phyloP scores from a whole-genome alignment of 2,797 vertebrate species.

The Halcyon chelicuti region DNA sequence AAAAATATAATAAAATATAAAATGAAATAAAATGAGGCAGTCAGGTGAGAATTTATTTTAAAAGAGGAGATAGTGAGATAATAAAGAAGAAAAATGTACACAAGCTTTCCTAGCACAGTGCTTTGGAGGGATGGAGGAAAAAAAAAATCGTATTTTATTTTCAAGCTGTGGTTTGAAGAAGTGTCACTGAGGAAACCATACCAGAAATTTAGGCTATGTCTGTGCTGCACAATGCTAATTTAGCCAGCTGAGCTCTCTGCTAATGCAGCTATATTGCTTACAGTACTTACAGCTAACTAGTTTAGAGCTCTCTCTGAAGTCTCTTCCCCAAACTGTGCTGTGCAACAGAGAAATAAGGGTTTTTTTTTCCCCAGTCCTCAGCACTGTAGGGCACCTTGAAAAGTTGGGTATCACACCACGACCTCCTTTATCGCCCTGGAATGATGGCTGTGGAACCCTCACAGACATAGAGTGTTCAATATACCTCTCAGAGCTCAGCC shows the following conservation, averaged over 20 bases:
- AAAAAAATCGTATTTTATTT: background rate
- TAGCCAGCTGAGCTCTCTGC: background rate
- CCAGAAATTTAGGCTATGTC: constrained; percentile 26
- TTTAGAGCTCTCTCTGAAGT: constrained; percentile 16
- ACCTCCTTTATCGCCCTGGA: background rate
- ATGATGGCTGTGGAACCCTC: background rate
- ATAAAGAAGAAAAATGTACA: background rate
- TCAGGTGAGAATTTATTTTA: constrained; percentile 4
- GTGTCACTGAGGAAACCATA: background rate
- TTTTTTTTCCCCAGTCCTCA: background rate
- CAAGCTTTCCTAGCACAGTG: background rate
- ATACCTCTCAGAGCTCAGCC: background rate
- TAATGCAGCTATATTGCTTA: constrained; percentile 38
- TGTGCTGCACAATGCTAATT: constrained; percentile 29
- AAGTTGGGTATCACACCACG: background rate
- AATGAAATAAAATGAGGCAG: background rate
- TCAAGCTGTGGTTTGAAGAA: constrained; percentile 16
- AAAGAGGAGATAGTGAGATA: background rate
- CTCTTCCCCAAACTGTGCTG: background rate
- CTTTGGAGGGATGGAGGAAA: background rate
- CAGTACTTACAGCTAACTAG: constrained; percentile 3
- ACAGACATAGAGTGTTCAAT: background rate
- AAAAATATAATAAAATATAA: too few species aligned
- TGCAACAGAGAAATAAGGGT: background rate
- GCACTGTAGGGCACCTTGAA: background rate